Percentiles rank a stretch among this genome's conserved stretches.
Conservation (phyloP, 2,888 invertebrate species). For the Epinotia ramella region DNA sequence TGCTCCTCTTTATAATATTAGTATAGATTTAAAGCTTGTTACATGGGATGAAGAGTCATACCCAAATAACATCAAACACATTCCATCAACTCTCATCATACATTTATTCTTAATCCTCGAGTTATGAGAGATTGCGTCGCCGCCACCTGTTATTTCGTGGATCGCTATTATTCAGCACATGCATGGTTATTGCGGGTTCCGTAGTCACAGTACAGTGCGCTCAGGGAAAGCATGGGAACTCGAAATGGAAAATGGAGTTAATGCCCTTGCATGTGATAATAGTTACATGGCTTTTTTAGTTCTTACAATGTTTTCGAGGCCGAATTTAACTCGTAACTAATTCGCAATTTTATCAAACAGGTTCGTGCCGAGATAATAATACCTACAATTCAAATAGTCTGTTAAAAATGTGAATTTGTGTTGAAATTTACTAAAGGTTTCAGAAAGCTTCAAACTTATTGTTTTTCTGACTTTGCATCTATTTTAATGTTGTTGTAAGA, state of each 20-base stretch:
- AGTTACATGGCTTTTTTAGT: background rate
- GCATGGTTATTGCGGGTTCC: conserved; percentile 53
- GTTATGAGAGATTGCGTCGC: conserved; percentile 70
- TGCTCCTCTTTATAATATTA: too few relatives aligned
- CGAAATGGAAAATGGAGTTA: conserved; percentile 56
- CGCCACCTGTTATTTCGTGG: conserved; percentile 73
- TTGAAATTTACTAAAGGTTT: background rate
- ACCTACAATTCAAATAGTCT: background rate
- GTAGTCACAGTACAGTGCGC: conserved; percentile 58
- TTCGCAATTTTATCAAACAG: background rate
- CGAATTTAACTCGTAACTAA: background rate
- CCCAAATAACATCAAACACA: conserved; percentile 5
- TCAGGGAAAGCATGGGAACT: conserved; percentile 62
- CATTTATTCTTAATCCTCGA: conserved; percentile 53
- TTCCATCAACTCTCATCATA: conserved; percentile 13
- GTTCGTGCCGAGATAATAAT: background rate
- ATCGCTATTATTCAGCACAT: conserved; percentile 70
- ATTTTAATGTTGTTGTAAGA: conserved; percentile 14
- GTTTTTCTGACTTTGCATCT: conserved; percentile 6
- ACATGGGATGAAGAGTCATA: conserved; percentile 1
- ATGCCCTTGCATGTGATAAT: conserved; percentile 33
- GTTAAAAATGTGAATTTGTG: background rate
- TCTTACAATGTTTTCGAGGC: background rate
- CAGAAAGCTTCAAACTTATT: background rate
- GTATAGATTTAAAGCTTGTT: too few relatives aligned